phyloP scores from a whole-genome alignment of 2,113 vertebrate species.

The Ovis canadensis region DNA sequence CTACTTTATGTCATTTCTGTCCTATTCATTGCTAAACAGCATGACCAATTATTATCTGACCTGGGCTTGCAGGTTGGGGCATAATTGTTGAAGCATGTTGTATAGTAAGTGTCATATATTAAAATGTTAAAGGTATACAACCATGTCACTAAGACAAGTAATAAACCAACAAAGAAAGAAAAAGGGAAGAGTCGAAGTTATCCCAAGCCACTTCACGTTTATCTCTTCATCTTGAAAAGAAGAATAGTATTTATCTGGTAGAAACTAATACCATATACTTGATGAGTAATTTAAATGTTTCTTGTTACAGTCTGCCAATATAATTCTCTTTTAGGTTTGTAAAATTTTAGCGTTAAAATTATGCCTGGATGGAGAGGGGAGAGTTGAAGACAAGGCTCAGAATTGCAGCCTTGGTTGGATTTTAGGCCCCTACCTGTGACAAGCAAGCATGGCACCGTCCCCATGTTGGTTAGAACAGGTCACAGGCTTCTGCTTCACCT shows the following conservation, averaged over 20 bases:
- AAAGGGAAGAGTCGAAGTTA: neutral
- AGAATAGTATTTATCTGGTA: neutral
- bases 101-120: neutral
- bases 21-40: neutral
- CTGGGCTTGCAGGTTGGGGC: neutral
- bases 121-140: neutral
- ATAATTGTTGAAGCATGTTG: neutral
- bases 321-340: neutral
- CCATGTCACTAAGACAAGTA: neutral
- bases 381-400: neutral
- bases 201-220: neutral
- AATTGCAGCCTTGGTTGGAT: neutral
- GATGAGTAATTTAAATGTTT: neutral
- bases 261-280: neutral
- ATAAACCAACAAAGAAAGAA: neutral
- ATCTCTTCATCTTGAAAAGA: neutral
- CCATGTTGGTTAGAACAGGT: neutral
- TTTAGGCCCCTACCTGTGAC: neutral
- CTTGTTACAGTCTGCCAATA: neutral
- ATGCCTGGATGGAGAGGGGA: neutral
- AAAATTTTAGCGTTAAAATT: neutral
- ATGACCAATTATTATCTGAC: neutral
- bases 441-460: fast-evolving
- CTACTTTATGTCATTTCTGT: neutral
- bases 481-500: neutral